Evolutionary conservation across 1,140 invertebrate genomes (phyloP), one percentile per base, ranked within the genome.

Genomic region (Dendrolimus kikuchii): DNA sequence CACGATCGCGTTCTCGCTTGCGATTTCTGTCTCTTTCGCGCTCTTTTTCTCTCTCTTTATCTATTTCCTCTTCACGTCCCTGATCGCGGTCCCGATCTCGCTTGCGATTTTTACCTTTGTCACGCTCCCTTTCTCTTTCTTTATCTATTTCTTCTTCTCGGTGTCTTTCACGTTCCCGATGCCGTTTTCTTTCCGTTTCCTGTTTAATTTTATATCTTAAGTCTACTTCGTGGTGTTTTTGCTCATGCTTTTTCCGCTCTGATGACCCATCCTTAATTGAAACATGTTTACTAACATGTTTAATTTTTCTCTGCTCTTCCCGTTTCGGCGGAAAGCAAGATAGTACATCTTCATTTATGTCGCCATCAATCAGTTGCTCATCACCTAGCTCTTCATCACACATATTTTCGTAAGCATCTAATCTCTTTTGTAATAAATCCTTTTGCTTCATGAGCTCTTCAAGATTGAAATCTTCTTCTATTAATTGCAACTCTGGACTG

Each of bases 371-470:
- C 23, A 71, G 52, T n/a, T 79, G 23, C 23, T 23, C 23, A 23
- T 23, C 68, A 49, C 53, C 60, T 23, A n/a, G 48, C 8, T 75
- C 71, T 4, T 77, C 69, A 7, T 81, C 77, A 51, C 76, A 79
- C 54, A 67, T 80, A 50, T 90, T 89, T 3, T 89, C 89, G 68
- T 90, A 91, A 40, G 88, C 89, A 41, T 90, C 90, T 42, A 92
- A 75, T 42, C 90, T 86, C 10, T 91, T 90, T 73, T 92, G 91
- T 53, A 92, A 74, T 36, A 92, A 63, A 74, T 93, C 94, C 85
- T 96, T 96, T 79, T 96, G 94, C 68, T 92, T 92, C 94, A 96
- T 96, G 56, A 96, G 82, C 60, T 96, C 95, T 75, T 96, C 95
- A 5, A 96, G 81, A 81, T 96, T 95, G 57, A 96, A 92, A 65